Evolutionary conservation across 2,888 invertebrate species (phyloP), one percentile per base, ranked within the genome.

Genomic region (Mechanitis messenoides): DNA sequence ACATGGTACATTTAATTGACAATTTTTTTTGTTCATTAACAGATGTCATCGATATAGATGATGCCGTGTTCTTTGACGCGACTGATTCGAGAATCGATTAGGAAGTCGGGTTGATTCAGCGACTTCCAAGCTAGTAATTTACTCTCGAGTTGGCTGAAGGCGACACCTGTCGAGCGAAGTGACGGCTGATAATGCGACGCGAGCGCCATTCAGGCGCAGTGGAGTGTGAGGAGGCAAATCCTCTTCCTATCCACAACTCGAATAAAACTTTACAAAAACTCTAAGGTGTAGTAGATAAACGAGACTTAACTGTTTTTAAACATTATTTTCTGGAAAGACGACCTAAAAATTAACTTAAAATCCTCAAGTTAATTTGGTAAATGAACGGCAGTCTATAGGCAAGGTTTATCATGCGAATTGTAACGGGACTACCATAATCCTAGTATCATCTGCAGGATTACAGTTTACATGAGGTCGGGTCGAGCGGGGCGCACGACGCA

Each of bases 61-160:
- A 75, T 75, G 77, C 75, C 72, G 76, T 68, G 69, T 77, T 75
- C 71, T 80, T 73, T 78, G 76, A 74, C 80, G 76, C 70, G 79
- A 83, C 75, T 76, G 79, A 79, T 81, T 83, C 74, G 80, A 80
- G 82, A 89, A 90, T 90, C 86, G 87, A 88, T 88, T 83, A 85
- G 77, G 80, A 79, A 85, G 78, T 78, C 75, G 79, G 77, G 84
- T 84, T 84, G 88, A 88, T 86, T 89, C 87, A 88, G 85, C 84
- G 86, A 84, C 81, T 86, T 85, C 80, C 81, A 80, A 83, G 85
- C 83, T 84, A 84, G 89, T 89, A 90, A 89, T 89, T 89, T 88
- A 87, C 88, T 87, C 83, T 87, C 84, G 84, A 88, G 87, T 85
- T 85, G 84, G 87, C 87, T 89, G 89, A 87, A 86, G 86, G 86